A percentile compares a stretch with the other conserved stretches of the same genome.
phyloP scores from a whole-genome alignment of 92 coral and sea anemone genomes.

The Epizoanthus ramosus region DNA sequence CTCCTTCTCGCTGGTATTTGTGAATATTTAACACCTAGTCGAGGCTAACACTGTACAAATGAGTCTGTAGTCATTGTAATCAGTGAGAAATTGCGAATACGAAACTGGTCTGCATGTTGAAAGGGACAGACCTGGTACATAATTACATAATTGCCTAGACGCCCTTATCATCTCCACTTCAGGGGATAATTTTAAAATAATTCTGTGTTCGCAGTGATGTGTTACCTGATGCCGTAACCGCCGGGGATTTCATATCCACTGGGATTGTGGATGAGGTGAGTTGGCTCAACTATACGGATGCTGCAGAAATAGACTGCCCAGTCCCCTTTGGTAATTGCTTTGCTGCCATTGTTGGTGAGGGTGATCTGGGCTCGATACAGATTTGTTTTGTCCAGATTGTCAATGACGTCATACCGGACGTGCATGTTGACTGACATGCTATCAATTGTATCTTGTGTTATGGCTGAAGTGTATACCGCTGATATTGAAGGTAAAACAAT shows the following conservation, averaged over 20 bases:
- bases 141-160: no score
- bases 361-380: constrained; percentile 60
- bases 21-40: no score
- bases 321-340: constrained; percentile 54
- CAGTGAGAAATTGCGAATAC: no score
- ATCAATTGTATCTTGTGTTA: constrained; percentile 61
- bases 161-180: no score
- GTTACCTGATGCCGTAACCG: constrained; percentile 58
- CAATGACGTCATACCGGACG: constrained; percentile 70
- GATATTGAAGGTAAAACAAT: no score
- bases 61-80: no score
- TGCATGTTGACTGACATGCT: constrained; percentile 68
- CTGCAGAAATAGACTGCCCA: constrained; percentile 86
- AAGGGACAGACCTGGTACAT: no score
- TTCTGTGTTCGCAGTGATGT: no score
- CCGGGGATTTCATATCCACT: constrained; percentile 73
- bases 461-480: background rate
- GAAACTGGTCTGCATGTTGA: no score
- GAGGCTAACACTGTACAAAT: no score
- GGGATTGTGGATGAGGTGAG: constrained; percentile 60
- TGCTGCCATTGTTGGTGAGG: constrained; percentile 68
- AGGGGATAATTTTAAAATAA: no score
- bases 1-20: no score
- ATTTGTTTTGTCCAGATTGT: constrained; percentile 52
- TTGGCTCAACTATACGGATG: constrained; percentile 74